Evolutionary conservation across 2,888 invertebrate species (phyloP), one percentile per base, ranked within the genome.

Genomic region (Tromatobia lineatoria): DNA sequence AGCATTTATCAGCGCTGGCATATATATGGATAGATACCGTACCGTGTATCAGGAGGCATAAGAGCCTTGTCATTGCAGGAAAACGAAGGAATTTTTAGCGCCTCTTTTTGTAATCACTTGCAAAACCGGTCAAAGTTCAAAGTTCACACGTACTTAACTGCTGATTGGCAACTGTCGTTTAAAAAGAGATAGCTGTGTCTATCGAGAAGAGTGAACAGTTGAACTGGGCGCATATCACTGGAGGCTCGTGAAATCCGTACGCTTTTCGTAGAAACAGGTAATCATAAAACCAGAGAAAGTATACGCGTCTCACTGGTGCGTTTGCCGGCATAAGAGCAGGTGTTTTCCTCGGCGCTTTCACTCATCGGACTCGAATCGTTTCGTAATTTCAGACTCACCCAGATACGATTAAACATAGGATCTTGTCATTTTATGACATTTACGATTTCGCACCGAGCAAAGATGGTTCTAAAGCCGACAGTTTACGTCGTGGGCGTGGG

Each of bases 401-500:
- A 38, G 20, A 29, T 11, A 38, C 61, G 61, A n/a, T 34, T 6
- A 1, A 0, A 64, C 29, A 3, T n/a, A 18, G 38, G 20, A 23
- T 38, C 34, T 52, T 18, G n/a, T 52, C 0, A 29, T 71, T 47
- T 8, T 23, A 1, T 29, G 23, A 69, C 70, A 34, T 34, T 13
- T 2, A 8, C 50, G 15, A 61, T 61, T 50, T 71, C 13, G 20
- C 57, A 38, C 45, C 13, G 13, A 34, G 29, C 29, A 23, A 91
- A 88, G 74, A 93, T 93, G 93, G 88, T 85, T 29, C 75, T 64
- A 18, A 91, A 83, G 80, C 81, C 89, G 54, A 94, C 94, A 94
- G 98, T 98, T 74, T 99, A 96, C 94, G 98, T 99, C 76, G 96
- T 99, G 90, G 99, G 99, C 87, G 99, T 99, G 88, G 99, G 99